Base-by-base conservation (phyloP, 2,113 vertebrate species). In the Pogona vitticeps region DNA sequence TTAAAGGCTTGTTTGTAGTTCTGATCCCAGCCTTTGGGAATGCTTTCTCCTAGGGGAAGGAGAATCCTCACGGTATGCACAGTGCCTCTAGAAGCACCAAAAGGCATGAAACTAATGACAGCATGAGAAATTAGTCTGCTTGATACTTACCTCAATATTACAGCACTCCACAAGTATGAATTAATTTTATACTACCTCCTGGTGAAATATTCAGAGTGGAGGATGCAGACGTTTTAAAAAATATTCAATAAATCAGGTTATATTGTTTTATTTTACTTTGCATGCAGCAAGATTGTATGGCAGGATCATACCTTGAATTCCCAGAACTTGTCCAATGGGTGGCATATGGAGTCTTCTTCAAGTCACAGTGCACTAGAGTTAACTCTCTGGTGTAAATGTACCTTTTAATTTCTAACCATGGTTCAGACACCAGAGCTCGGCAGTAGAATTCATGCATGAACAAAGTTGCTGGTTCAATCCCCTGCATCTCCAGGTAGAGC, bases 11-110 rank as follows among this genome's bases (percentile, higher is more conserved):
- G 18, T 76, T 81, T 80, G 26, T 42, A 40, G 85, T 65, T 7
- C 0, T 42, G 1, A 31, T 61, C 40, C 87, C 61, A 85, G 80
- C 23, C 33, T 0, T 0, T 0, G 0, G 58, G 26, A 3, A 38
- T 1, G 3, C 0, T 2, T 59, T 17, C 70, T 17, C 76, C 75
- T 52, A 72, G 40, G 40, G 18, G 31, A 31, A 0, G 1, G 6
- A 33, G 23, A 26, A 88, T 13, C 26, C 3, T 67, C 40, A 12
- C 31, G 28, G 20, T n/a, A 67, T 67, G 68, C 77, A 38, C 59
- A 67, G 33, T 21, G 13, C 70, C 36, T 75, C n/a, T 33, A 58
- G 42, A 33, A 26, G n/a, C n/a, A 65, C 40, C n/a, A 76, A 56
- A 8, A 75, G 40, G 76, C 68, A 72, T 67, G 58, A 78, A 79